Percentiles rank a stretch among this genome's conserved stretches.
Evolutionary conservation across 2,888 invertebrate species (phyloP).

Genomic region (Metellina segmentata): DNA sequence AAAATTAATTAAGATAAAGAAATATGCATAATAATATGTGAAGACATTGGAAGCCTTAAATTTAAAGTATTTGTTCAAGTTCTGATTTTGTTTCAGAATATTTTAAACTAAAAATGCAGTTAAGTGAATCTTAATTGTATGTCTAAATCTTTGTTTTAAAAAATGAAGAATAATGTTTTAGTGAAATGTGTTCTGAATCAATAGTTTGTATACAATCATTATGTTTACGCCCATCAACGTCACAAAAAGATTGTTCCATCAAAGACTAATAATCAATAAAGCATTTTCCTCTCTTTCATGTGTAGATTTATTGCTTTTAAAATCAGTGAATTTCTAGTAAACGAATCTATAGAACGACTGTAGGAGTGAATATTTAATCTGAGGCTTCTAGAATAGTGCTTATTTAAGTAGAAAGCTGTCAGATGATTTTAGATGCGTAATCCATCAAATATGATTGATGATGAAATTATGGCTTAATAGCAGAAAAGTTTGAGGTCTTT

Average conservation of each 20-base stretch:
- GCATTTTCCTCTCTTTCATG: background rate
- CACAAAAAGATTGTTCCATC: background rate
- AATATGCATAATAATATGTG: no score
- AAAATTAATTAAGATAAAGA: no score
- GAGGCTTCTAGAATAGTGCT: background rate
- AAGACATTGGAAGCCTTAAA: no score
- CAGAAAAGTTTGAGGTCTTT: background rate
- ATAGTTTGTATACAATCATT: background rate
- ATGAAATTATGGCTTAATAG: slow-evolving; percentile 20
- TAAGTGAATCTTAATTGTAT: no score
- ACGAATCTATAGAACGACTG: slow-evolving; percentile 6
- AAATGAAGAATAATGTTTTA: background rate
- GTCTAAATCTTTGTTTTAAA: background rate
- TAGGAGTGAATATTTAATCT: slow-evolving; percentile 27
- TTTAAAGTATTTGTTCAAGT: no score
- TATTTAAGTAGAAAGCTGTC: slow-evolving; percentile 13
- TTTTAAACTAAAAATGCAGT: no score
- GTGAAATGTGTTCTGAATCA: background rate
- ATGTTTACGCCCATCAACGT: background rate
- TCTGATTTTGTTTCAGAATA: no score
- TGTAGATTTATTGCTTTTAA: background rate
- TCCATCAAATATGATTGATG: slow-evolving; percentile 52
- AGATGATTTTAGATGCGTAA: slow-evolving; percentile 11
- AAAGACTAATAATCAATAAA: background rate
- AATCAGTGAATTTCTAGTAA: background rate